Base-by-base conservation (phyloP, 2,113 vertebrate species). In the Speoplatyrhinus poulsoni region DNA sequence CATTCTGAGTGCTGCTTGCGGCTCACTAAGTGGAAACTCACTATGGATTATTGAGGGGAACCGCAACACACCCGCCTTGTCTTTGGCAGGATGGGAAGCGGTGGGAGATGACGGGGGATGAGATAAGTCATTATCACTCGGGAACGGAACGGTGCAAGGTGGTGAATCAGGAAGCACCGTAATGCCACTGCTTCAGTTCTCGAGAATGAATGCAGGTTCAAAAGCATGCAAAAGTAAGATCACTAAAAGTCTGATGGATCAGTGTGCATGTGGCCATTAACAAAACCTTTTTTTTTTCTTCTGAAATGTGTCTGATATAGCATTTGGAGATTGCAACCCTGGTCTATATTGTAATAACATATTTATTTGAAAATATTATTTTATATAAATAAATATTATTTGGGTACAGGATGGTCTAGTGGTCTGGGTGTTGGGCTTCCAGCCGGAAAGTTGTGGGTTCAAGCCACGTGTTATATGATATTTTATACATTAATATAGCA, bases 41-140 rank as follows among this genome's bases (percentile, higher is more conserved):
- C 16, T 60, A 77, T 78, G 49, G 79, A 85, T 86, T 83, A 83
- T 83, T 75, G 80, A 79, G 73, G 73, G 71, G 82, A 83, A 82
- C 77, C 79, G 46, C 83, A 88, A 88, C 87, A 80, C 66, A 83
- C 75, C 79, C 77, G 67, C 64, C 62, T 69, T 67, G 68, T 75
- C 65, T 62, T 62, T 65, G 60, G 61, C 60, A 60, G 47, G 47
- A 13, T 19, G 19, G 75, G 6, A n/a, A 3, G 52, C 13, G 33
- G 15, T 56, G 36, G 33, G 49, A 32, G 67, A 62, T 60, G 54
- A 55, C 26, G 19, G 12, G 49, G 12, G 55, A 52, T 26, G 19
- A 55, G 61, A 16, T 48, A 69, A 47, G 66, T 59, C 10, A 16
- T 75, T 46, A 60, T 74, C 15, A 67, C 70, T 52, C 54, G 16